Percentiles rank a stretch among this genome's conserved stretches.
These are phyloP conservation scores for Muntiacus muntjak DNA, from an alignment of 2,113 vertebrate genomes.

Conservation along the genomic window DNA sequence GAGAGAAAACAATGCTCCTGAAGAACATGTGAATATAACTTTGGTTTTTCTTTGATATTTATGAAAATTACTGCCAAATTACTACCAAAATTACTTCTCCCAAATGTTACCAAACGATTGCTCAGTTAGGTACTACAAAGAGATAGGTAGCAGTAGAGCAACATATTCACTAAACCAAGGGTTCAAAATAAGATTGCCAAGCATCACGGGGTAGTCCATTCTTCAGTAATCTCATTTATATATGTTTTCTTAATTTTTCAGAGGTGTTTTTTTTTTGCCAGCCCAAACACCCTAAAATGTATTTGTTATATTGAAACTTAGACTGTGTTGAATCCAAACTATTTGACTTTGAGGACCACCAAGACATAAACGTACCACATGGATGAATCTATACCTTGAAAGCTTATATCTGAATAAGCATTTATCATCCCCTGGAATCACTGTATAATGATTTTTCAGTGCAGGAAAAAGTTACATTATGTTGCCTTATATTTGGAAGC, in stretches of 20 bases:
- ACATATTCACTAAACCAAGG: neutral
- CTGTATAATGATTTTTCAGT: neutral
- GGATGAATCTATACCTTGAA: conserved; percentile 18
- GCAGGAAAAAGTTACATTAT: neutral
- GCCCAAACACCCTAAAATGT: neutral
- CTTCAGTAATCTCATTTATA: neutral
- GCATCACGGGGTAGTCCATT: neutral
- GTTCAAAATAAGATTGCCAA: conserved; percentile 14
- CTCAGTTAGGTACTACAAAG: neutral
- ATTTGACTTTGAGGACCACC: neutral
- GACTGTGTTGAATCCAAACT: neutral
- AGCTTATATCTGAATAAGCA: conserved; percentile 51
- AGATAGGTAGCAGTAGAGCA: neutral
- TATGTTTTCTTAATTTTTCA: neutral
- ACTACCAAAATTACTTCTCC: neutral
- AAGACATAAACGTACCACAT: conserved; percentile 6
- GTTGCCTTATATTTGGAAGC: neutral
- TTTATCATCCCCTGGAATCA: conserved; percentile 54
- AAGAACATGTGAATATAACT: conserved; percentile 19
- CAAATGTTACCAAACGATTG: neutral
- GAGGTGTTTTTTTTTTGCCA: neutral
- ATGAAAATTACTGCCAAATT: neutral
- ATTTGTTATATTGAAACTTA: neutral
- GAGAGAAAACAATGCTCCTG: neutral
- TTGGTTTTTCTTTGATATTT: conserved; percentile 32